These are phyloP conservation scores for Pyralis farinalis DNA, from an alignment of 2,888 invertebrate genomes.

Conservation along the genomic window DNA sequence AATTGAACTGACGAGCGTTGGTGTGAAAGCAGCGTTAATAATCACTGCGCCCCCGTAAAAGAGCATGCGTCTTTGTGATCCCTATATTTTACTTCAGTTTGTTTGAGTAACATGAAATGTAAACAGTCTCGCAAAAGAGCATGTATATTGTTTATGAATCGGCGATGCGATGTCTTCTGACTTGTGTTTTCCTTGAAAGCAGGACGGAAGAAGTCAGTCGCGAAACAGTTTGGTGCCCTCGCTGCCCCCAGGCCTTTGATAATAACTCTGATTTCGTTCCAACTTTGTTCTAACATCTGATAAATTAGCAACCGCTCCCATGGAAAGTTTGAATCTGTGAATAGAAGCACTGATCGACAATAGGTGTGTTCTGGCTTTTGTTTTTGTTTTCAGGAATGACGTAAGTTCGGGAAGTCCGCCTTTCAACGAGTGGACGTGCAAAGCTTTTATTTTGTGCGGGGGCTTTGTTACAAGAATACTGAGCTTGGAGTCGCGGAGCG, in stretches of 20 bases:
- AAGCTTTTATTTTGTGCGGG: conserved; percentile 70
- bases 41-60: too few species aligned
- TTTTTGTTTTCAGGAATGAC: conserved; percentile 46
- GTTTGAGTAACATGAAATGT: too few species aligned
- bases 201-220: conserved; percentile 25
- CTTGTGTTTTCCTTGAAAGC: conserved; percentile 25
- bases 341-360: conserved; percentile 3
- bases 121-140: too few species aligned
- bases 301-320: conserved; percentile 25
- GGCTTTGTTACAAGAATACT: conserved; percentile 69
- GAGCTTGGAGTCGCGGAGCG: conserved; percentile 57
- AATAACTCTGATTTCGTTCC: conserved; percentile 39
- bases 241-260: conserved; percentile 20
- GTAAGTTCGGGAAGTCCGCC: conserved; percentile 59
- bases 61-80: too few species aligned
- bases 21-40: too few species aligned
- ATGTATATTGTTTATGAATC: neutral
- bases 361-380: conserved; percentile 17
- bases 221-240: conserved; percentile 35
- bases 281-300: conserved; percentile 32
- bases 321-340: neutral
- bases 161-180: conserved; percentile 22
- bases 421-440: conserved; percentile 68
- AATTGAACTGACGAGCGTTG: too few species aligned
- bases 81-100: too few species aligned